Evolutionary conservation across 2,797 vertebrate species (phyloP).

Genomic region (Sebastolobus altivelis): DNA sequence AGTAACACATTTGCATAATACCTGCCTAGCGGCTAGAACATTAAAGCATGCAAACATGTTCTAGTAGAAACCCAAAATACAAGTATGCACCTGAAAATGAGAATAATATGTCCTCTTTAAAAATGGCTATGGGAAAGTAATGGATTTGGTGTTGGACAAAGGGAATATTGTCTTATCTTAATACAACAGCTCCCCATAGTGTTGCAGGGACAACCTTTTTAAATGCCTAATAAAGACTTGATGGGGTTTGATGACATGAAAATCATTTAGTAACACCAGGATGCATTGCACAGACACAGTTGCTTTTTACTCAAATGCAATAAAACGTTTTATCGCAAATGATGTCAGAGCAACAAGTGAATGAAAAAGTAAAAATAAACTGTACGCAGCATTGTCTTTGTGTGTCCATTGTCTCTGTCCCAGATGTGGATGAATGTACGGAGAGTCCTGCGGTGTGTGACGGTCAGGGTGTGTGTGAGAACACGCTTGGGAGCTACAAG

Average conservation of each 20-base stretch:
- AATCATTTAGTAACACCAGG: neutral
- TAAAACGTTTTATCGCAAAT: neutral
- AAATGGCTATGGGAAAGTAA: neutral
- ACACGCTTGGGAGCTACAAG: conserved; percentile 85
- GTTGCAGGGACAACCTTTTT: neutral
- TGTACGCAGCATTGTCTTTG: neutral
- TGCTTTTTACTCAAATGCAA: neutral
- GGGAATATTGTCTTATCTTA: neutral
- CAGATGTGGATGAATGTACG: conserved; percentile 87
- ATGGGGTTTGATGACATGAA: conserved; percentile 11
- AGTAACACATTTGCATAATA: too few species aligned
- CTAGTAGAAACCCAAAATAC: too few species aligned
- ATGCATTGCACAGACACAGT: neutral
- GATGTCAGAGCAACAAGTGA: neutral
- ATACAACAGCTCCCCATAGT: neutral
- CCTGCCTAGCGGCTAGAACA: too few species aligned
- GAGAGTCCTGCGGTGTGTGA: conserved; percentile 76
- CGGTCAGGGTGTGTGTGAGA: conserved; percentile 84
- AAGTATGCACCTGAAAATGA: too few species aligned
- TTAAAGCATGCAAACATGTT: too few species aligned
- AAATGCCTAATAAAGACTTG: neutral
- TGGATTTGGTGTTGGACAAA: neutral
- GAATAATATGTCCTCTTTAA: neutral
- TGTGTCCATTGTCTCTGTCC: conserved; percentile 30
- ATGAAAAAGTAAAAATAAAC: neutral